Evolutionary conservation across 2,888 invertebrate genomes (phyloP).

Genomic region (Aradus depressus): DNA sequence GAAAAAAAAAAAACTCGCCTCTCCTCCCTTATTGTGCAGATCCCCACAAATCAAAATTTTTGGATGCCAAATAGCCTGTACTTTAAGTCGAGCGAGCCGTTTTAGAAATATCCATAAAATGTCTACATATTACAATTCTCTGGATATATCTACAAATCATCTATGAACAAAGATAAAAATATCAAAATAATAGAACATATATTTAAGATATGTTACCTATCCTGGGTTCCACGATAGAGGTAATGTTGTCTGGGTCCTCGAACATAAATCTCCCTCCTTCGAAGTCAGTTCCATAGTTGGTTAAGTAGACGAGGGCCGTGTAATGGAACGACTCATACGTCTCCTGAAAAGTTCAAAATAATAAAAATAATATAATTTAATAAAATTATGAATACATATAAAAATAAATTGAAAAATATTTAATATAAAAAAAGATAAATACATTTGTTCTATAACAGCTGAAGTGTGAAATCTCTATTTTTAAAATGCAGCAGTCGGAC

Average conservation of each 20-base stretch:
- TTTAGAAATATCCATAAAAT: too few species aligned
- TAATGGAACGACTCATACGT: constrained; percentile 80
- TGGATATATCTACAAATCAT: too few species aligned
- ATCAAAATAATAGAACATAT: not conserved
- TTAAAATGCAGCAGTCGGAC: too few species aligned
- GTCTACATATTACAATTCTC: too few species aligned
- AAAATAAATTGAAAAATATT: not conserved
- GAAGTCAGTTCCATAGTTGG: constrained; percentile 63
- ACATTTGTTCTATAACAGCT: too few species aligned
- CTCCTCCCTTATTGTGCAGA: too few species aligned
- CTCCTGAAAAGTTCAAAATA: constrained; percentile 46
- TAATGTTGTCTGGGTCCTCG: constrained; percentile 48
- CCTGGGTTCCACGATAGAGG: constrained; percentile 60
- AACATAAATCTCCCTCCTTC: constrained; percentile 74
- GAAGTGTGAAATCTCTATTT: too few species aligned
- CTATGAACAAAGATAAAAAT: not conserved
- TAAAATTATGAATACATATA: not conserved
- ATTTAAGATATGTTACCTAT: constrained; percentile 39
- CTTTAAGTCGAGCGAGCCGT: too few species aligned
- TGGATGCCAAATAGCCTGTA: too few species aligned
- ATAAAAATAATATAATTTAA: not conserved
- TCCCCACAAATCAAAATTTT: too few species aligned
- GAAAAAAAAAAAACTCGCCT: too few species aligned
- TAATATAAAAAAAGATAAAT: constrained; percentile 13
- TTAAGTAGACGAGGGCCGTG: constrained; percentile 70